These are phyloP conservation scores for Premnoplex brunnescens DNA, from an alignment of 2,797 vertebrate genomes.

Conservation along the genomic window DNA sequence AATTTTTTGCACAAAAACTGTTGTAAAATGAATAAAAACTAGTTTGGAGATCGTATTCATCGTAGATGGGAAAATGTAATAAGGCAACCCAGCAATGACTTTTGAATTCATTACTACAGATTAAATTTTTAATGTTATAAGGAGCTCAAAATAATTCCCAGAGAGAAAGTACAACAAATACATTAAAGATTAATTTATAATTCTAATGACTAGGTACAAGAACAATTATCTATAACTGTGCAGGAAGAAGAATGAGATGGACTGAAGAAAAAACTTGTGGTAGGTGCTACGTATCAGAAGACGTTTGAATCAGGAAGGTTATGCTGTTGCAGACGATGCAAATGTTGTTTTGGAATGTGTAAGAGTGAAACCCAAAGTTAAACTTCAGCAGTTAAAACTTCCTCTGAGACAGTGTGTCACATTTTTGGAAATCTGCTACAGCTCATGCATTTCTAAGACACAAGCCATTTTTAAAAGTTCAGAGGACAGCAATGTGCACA, in stretches of 20 bases:
- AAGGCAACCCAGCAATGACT: background rate
- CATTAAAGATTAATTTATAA: background rate
- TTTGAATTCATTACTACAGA: background rate
- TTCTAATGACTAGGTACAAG: background rate
- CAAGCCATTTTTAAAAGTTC: background rate
- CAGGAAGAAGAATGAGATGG: background rate
- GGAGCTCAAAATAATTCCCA: background rate
- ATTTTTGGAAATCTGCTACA: background rate
- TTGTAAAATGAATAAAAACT: background rate
- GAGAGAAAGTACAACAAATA: background rate
- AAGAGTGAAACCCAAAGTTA: background rate
- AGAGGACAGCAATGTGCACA: accelerated
- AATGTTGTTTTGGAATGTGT: background rate
- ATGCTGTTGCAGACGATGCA: background rate
- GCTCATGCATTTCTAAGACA: background rate
- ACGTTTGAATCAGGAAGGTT: background rate
- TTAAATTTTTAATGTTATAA: background rate
- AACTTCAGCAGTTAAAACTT: background rate
- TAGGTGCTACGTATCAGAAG: background rate
- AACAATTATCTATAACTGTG: background rate
- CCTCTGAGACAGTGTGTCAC: background rate
- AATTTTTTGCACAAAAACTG: background rate
- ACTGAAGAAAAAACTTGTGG: background rate
- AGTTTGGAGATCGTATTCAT: background rate
- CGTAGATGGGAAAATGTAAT: background rate